Conservation (phyloP, 2,888 invertebrate genomes). For the Drosophila crucigera region DNA sequence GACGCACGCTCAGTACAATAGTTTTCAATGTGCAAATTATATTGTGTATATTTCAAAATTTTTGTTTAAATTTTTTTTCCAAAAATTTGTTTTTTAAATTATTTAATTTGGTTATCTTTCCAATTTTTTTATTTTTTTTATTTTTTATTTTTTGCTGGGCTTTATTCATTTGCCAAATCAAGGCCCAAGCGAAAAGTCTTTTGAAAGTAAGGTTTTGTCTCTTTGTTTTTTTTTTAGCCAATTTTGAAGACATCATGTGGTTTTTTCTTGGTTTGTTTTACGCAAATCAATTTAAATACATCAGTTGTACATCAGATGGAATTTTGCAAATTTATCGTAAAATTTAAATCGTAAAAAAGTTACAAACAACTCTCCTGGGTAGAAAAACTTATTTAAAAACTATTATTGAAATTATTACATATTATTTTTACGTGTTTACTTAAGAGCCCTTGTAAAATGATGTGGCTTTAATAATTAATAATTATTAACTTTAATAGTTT, state of each 20-base stretch:
- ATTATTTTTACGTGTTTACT: conserved; percentile 52
- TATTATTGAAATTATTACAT: conserved; percentile 76
- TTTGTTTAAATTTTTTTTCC: background rate
- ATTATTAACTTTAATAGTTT: conserved; percentile 9
- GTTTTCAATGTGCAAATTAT: conserved; percentile 47
- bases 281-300: conserved; percentile 57
- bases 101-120: conserved; percentile 9
- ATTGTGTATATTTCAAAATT: conserved; percentile 11
- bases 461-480: conserved; percentile 40
- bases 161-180: conserved; percentile 47
- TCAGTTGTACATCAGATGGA: conserved; percentile 58
- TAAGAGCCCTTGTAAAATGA: conserved; percentile 65
- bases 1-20: conserved; percentile 72
- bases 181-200: conserved; percentile 73
- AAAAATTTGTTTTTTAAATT: background rate
- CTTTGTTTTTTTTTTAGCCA: conserved; percentile 54
- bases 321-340: conserved; percentile 69
- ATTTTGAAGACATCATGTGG: conserved; percentile 81
- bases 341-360: conserved; percentile 75
- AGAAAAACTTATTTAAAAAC: conserved; percentile 80
- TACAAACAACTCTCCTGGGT: conserved; percentile 73
- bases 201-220: conserved; percentile 63
- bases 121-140: conserved; percentile 32
- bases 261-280: conserved; percentile 36
- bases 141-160: conserved; percentile 45